Evolutionary conservation across 2,888 invertebrate species (phyloP), one percentile per base, ranked within the genome.

Genomic region (Sesamia inferens): DNA sequence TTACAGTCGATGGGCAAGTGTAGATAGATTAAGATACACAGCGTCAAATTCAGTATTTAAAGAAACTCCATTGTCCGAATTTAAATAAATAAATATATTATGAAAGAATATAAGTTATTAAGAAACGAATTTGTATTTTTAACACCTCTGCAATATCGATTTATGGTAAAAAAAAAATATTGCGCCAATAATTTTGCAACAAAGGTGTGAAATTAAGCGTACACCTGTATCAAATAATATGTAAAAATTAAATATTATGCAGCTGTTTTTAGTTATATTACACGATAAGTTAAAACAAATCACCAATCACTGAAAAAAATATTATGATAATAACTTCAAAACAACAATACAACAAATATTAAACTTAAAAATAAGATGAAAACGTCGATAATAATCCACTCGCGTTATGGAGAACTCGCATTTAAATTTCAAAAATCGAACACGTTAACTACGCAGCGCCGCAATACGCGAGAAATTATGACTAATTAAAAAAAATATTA

Each of bases 391-490:
- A 86, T 75, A 74, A 73, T 72, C 31, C 47, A 67, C 75, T 19
- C 55, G n/a, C 59, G 70, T 82, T 87, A 85, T 82, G 73, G 66
- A 86, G 73, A 78, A 77, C 76, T 58, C 69, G 68, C 68, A 74
- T 78, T 78, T 77, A 85, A 76, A 83, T 62, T 78, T 86, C 44
- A 72, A 81, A 87, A 76, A 71, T 78, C 71, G 85, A 84, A 86
- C 76, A 63, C 55, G 10, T 81, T 73, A 62, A 63, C 59, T 63
- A 57, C 71, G 42, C 73, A 68, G 31, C 31, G 39, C 68, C n/a
- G 57, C 66, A 75, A 59, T 72, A 57, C 51, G 73, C 70, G 76
- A 69, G 70, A 79, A 62, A 75, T 72, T 77, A 85, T 85, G 73
- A 74, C 71, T 79, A 81, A 83, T 86, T 82, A 78, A 86, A 78